Conservation (phyloP, 1,140 invertebrate species). For the Proales similis region DNA sequence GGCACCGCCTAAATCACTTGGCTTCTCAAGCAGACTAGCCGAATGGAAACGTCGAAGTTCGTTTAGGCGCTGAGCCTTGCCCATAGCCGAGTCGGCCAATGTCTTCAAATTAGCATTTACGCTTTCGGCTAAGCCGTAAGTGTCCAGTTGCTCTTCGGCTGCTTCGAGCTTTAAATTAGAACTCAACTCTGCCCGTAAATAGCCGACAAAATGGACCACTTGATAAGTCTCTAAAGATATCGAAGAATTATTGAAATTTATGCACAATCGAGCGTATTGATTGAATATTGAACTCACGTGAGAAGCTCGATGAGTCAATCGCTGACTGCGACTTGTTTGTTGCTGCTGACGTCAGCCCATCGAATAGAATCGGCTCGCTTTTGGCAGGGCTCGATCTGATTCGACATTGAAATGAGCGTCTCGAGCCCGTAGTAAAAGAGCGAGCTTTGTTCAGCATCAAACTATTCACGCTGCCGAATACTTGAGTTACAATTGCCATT, state of each 20-base stretch:
- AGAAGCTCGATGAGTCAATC: too few relatives aligned
- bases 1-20: too few relatives aligned
- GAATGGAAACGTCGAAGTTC: conserved; percentile 16
- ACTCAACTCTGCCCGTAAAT: conserved; percentile 30
- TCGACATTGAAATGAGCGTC: conserved; percentile 22
- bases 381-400: too few relatives aligned
- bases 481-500: background rate
- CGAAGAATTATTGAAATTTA: too few relatives aligned
- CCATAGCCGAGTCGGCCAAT: background rate
- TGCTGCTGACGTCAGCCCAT: background rate
- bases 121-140: too few relatives aligned
- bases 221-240: too few relatives aligned
- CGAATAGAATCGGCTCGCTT: background rate
- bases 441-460: conserved; percentile 29
- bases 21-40: too few relatives aligned
- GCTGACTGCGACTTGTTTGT: too few relatives aligned
- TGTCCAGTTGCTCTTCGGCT: background rate
- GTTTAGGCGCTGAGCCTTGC: conserved; percentile 3
- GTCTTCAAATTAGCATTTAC: too few relatives aligned
- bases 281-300: too few relatives aligned
- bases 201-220: conserved; percentile 31
- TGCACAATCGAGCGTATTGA: too few relatives aligned
- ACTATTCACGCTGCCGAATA: conserved; percentile 7
- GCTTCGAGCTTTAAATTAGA: conserved; percentile 21
- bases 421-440: conserved; percentile 9